A percentile compares a stretch with the other conserved stretches of the same genome.
These are phyloP conservation scores for Nomada fabriciana DNA, from an alignment of 2,888 invertebrate genomes.

Conservation along the genomic window DNA sequence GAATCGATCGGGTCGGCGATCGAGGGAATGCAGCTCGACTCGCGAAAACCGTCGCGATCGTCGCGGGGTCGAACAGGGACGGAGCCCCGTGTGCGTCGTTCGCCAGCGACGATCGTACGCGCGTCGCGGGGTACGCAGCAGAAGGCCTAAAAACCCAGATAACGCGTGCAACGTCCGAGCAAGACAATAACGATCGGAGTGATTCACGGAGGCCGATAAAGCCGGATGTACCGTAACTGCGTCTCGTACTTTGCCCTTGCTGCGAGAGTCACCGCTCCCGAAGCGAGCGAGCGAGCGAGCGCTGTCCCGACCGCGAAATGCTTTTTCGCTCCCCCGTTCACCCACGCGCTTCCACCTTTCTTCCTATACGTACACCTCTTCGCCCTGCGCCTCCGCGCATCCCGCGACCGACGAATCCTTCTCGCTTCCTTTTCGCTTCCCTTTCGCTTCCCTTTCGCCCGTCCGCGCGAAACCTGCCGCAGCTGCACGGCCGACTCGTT, in stretches of 20 bases:
- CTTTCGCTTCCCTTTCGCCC: too few relatives aligned
- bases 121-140: conserved; percentile 6
- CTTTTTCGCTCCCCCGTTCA: neutral
- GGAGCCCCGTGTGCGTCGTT: neutral
- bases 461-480: too few relatives aligned
- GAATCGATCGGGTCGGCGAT: neutral
- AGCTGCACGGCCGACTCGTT: neutral
- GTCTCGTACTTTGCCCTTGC: conserved; percentile 81
- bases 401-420: too few relatives aligned
- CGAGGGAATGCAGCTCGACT: too few relatives aligned
- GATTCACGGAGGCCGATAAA: conserved; percentile 82
- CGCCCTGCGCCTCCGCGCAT: too few relatives aligned
- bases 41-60: too few relatives aligned
- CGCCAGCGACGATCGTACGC: neutral
- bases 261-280: conserved; percentile 31
- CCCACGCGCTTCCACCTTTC: neutral
- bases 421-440: too few relatives aligned
- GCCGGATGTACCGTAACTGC: conserved; percentile 79
- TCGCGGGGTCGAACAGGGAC: neutral
- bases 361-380: too few relatives aligned
- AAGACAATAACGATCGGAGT: conserved; percentile 78
- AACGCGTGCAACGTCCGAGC: conserved; percentile 63
- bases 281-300: conserved; percentile 6
- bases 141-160: conserved; percentile 69
- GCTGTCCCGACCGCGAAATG: neutral